Base-by-base conservation (phyloP, 2,797 vertebrate genomes). In the Lycodopsis pacificus region DNA sequence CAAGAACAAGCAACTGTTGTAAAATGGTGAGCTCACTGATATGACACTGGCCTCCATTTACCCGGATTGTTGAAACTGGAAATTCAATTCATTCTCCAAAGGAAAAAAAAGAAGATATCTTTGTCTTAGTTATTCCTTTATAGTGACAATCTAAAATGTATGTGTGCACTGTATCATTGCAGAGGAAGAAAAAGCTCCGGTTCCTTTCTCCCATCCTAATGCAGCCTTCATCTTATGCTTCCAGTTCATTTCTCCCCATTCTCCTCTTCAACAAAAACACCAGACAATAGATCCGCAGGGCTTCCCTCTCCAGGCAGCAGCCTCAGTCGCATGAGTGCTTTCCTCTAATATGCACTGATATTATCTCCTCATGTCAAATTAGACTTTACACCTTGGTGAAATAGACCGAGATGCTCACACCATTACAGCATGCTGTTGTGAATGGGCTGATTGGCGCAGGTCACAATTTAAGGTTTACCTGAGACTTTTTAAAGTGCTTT, bases 331-430 rank as follows among this genome's bases (percentile, higher is more conserved):
- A 14, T 65, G 63, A 85, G 80, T 67, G 72, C 64, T 67, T 77
- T 49, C 49, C 22, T 57, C n/a, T 61, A 5, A 44, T 42, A n/a
- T 14, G 11, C 30, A 25, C 32, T 46, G 27, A 57, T 63, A 76
- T 85, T 80, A 80, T 76, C 63, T 81, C 57, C 27, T 34, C 38
- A 38, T 14, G 58, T 25, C 6, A 69, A 84, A 84, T 66, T 44
- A 82, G 65, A 76, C 68, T 64, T 64, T 44, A 77, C 30, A 68
- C 36, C 36, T 49, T 56, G 44, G 74, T 78, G 44, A 75, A 75
- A 71, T 61, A 49, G 71, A 57, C 36, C 0, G 38, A 71, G 58
- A 66, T 8, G 17, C 46, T 76, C 51, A 44, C 64, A 66, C 46
- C 42, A 79, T 80, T 73, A 63, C 58, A 40, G 59, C 48, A 20